Base-by-base conservation (phyloP, 37 sponge, comb jelly and placozoan genomes). In the Beroe forskalii region DNA sequence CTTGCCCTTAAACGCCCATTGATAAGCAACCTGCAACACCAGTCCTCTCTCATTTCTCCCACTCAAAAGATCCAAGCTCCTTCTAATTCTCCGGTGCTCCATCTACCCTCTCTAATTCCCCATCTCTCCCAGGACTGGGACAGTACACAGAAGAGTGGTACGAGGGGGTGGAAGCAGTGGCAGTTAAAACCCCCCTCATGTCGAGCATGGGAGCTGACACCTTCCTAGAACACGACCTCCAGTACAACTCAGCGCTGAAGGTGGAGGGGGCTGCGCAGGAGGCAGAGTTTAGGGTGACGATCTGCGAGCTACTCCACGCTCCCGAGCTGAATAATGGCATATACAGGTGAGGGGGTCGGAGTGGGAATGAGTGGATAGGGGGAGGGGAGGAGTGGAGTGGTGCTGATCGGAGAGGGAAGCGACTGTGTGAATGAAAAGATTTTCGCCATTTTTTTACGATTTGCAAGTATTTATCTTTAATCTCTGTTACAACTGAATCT, bases 171-270 rank as follows among this genome's bases (percentile, higher is more conserved):
- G 86, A 44, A 43, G 86, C 86, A 44, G 86, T 80, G 23, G 86
- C 86, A 43, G 8, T 1, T 3, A 80, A 80, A 25, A 80, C 86
- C 12, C 86, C 86, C 55, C 44, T 80, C n/a, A 80, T 80, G 86
- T 80, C 86, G n/a, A 33, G 38, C 1, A 80, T 80, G 86, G 86
- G 86, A 25, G 86, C 86, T 28, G 86, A 80, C 30, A 80, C 86
- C 12, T 44, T 44, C 55, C 86, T 80, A 23, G 38, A 80, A 30
- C 86, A 80, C 55, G 86, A 80, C 27, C 55, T 80, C 27, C 86
- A 80, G 86, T 80, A 80, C 86, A 80, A 80, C 86, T 80, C 86
- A 14, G 86, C 86, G 1, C 55, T 80, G 43, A 80, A 80, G 55
- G 17, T 44, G 55, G 86, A 41, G 55, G 86, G 86, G 19, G 35